Conservation (phyloP, 2,113 vertebrate species). For the Pollimyrus isidori region DNA sequence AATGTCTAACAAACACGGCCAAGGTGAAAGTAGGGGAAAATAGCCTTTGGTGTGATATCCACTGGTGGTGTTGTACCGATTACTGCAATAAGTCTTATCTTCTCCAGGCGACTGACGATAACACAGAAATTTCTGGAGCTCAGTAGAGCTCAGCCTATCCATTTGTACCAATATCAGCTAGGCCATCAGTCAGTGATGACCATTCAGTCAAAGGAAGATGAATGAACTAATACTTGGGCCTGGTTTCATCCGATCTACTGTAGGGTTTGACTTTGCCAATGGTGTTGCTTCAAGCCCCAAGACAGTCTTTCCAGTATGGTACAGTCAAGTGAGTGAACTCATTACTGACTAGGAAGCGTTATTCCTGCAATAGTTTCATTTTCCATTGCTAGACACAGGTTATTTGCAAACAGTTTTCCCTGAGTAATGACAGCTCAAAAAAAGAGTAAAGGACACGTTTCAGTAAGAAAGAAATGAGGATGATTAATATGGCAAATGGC, state of each 20-base stretch:
- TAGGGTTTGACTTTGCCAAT: conserved; percentile 18
- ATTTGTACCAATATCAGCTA: conserved; percentile 31
- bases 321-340: neutral
- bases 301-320: neutral
- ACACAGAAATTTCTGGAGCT: conserved; percentile 30
- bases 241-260: conserved; percentile 20
- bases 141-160: conserved; percentile 17
- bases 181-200: conserved; percentile 26
- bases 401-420: neutral
- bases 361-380: neutral
- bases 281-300: conserved; percentile 12
- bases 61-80: conserved; percentile 13
- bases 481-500: neutral
- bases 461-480: neutral
- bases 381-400: neutral
- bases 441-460: neutral
- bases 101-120: conserved; percentile 24
- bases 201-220: conserved; percentile 34
- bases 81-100: conserved; percentile 31
- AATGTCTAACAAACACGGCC: conserved; percentile 2
- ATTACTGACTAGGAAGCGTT: neutral
- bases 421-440: neutral
- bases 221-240: conserved; percentile 23
- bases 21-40: conserved; percentile 16
- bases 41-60: conserved; percentile 23